Evolutionary conservation across 2,113 vertebrate species (phyloP), one percentile per base, ranked within the genome.

Genomic region (Corythaeola cristata): DNA sequence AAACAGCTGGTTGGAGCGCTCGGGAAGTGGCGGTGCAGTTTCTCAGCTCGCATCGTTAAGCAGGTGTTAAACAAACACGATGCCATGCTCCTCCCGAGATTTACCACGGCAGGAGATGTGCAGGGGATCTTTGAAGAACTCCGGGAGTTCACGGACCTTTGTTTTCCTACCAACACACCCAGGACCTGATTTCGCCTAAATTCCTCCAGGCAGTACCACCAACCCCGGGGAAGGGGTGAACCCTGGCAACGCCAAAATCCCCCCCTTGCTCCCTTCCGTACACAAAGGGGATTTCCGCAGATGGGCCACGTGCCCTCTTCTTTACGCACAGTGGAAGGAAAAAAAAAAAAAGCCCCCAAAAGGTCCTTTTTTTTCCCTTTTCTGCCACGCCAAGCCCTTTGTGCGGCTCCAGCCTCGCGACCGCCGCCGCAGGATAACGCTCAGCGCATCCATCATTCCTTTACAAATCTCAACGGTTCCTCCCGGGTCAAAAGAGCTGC

Each of bases 1-100:
- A 77, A 71, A 33, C 92, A 97, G 95, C 94, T 92, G 97, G 66
- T 66, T 55, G n/a, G 28, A 80, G 89, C 8, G 80, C 88, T 24
- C 11, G 91, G 63, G 16, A 84, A 64, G 90, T 17, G 44, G 79
- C 14, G 78, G 71, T 15, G 78, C 90, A 19, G 58, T 47, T 90
- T 47, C 82, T 41, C 87, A 41, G 83, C 73, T 35, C 14, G 62
- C 74, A 67, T 71, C 90, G 30, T 88, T 53, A 37, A 88, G 94
- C 93, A 73, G 90, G 91, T 91, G 90, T 73, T 94, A 73, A 90
- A 92, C 22, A 30, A 93, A 92, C 63, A 47, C 56, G 39, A 37
- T 47, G 90, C 80, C 66, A 27, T 11, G 56, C 80, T 87, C 73
- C 89, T 89, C 78, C 76, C 15, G 33, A 73, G 89, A 44, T 52